Evolutionary conservation across 2,113 vertebrate genomes (phyloP), one percentile per base, ranked within the genome.

Genomic region (Dipodomys spectabilis): DNA sequence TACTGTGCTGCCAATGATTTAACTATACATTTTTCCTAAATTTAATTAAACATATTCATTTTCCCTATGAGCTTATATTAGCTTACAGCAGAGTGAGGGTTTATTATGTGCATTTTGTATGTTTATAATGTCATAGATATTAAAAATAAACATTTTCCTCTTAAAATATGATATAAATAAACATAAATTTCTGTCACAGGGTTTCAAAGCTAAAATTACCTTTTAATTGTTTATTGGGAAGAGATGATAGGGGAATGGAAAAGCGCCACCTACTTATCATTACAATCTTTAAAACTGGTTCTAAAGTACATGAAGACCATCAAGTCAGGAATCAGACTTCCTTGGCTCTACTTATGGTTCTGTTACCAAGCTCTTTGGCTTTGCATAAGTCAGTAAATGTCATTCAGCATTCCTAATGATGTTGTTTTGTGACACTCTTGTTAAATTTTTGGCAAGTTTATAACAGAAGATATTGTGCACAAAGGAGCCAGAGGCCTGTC

Each of bases 21-120:
- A 96, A 95, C 90, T 93, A 90, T 95, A 94, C 15, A 69, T 96
- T 97, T 94, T 94, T 80, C 92, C 95, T 87, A 97, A 96, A 97
- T 96, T 97, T 97, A 97, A 97, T 97, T 97, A 97, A 97, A 97
- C 96, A 93, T 97, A 97, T 97, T 97, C 92, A 97, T 97, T 97
- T 97, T 97, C 97, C 93, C 96, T 97, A 94, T 97, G 96, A 97
- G 94, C 95, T 97, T 97, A 97, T 96, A 97, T 96, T 97, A 97
- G 94, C 95, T 96, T 97, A 97, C 92, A 97, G 95, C 88, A 96
- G 82, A 96, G 71, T 65, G 72, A 87, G 83, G 94, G 83, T 96
- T 97, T 96, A 95, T 95, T 94, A 95, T 90, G 93, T 96, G 75
- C 75, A 92, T 92, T 96, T 96, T 94, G 71, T 92, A 93, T 88